Percentiles rank a stretch among this genome's conserved stretches.
These are phyloP conservation scores for Isichthys henryi DNA, from an alignment of 2,113 vertebrate genomes.

Conservation along the genomic window DNA sequence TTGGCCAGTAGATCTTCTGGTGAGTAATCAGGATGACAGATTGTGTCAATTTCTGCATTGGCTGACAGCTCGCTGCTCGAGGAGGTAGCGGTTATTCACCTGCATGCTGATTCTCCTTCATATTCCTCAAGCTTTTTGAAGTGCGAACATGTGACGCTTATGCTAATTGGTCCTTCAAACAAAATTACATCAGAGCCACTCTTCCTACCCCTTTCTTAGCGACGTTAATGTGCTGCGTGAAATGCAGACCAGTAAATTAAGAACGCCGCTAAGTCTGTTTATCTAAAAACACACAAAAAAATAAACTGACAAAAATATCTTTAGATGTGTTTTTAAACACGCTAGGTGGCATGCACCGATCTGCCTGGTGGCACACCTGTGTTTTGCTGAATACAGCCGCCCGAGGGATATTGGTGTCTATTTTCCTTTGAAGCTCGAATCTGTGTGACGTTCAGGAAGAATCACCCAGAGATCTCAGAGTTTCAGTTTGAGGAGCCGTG, in stretches of 20 bases:
- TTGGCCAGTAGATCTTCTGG: background rate
- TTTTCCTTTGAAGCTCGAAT: background rate
- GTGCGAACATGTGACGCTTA: background rate
- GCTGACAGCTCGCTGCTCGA: background rate
- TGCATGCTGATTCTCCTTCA: background rate
- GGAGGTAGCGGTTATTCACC: background rate
- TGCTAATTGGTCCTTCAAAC: background rate
- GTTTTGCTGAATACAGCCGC: background rate
- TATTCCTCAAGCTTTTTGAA: background rate
- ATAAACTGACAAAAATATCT: background rate
- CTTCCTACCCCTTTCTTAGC: background rate
- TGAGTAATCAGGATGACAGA: background rate
- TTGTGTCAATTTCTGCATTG: background rate
- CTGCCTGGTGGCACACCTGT: background rate
- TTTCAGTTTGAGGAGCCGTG: background rate
- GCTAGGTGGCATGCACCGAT: background rate
- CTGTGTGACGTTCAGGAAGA: background rate
- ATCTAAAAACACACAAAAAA: background rate
- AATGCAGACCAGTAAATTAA: background rate
- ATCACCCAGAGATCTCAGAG: background rate
- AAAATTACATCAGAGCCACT: background rate
- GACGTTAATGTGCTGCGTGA: background rate
- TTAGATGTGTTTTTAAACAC: background rate
- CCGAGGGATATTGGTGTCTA: background rate
- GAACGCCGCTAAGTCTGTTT: background rate